Conservation (phyloP, 2,113 vertebrate genomes). For the Electrona antarctica region DNA sequence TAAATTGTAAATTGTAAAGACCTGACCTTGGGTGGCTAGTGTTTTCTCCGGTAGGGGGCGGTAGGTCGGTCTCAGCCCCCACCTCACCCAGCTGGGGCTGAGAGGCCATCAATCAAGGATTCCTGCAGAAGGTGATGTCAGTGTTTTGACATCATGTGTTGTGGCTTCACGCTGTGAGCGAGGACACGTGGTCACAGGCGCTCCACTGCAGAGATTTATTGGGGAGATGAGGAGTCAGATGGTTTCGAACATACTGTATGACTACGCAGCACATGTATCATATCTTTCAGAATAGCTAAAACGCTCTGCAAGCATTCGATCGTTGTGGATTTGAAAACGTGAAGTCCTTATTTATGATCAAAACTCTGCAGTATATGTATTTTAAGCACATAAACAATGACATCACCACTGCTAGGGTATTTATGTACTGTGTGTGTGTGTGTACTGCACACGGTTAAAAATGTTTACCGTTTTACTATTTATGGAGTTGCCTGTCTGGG, state of each 20-base stretch:
- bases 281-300: neutral
- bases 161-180: constrained; percentile 52
- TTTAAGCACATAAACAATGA: constrained; percentile 41
- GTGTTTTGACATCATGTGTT: constrained; percentile 70
- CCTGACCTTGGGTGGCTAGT: constrained; percentile 58
- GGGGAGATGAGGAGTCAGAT: neutral
- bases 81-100: constrained; percentile 15
- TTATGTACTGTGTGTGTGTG: constrained; percentile 19
- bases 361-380: constrained; percentile 10
- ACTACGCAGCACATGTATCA: neutral
- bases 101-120: constrained; percentile 64
- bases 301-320: no score
- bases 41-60: constrained; percentile 43
- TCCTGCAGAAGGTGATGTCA: constrained; percentile 73
- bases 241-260: constrained; percentile 15
- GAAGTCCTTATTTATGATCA: neutral
- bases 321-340: neutral
- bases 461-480: constrained; percentile 60
- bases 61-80: neutral
- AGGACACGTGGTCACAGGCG: constrained; percentile 41
- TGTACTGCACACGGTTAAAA: constrained; percentile 47
- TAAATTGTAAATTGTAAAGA: no score
- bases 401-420: constrained; percentile 51
- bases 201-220: constrained; percentile 34
- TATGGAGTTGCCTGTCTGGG: constrained; percentile 42